phyloP scores from a whole-genome alignment of 2,113 vertebrate genomes.

The Barbus barbus region DNA sequence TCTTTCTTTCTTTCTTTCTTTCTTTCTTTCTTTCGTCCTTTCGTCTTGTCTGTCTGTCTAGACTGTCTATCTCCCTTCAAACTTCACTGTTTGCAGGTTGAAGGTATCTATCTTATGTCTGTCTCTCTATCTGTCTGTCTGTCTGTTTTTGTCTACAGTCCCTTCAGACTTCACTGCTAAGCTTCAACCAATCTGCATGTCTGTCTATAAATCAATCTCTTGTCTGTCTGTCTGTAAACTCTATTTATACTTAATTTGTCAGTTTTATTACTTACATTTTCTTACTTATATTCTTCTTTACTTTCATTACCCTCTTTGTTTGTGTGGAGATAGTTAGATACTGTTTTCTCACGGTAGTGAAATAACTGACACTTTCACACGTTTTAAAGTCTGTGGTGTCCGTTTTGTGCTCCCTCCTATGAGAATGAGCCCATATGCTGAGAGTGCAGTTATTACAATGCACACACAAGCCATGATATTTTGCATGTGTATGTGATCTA shows the following conservation, averaged over 20 bases:
- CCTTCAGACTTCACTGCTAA: no score
- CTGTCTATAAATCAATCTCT: not conserved
- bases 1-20: no score
- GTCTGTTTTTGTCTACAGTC: no score
- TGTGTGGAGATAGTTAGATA: conserved; percentile 3
- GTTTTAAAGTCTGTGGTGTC: no score
- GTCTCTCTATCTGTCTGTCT: not conserved
- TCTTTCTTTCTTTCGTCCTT: no score
- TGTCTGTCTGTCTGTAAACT: not conserved
- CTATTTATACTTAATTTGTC: not conserved
- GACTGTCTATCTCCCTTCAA: no score
- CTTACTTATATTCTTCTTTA: no score
- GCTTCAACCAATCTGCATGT: not conserved
- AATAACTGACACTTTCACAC: not conserved
- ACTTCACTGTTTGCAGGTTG: no score
- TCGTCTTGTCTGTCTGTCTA: not conserved
- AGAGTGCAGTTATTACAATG: conserved; percentile 3
- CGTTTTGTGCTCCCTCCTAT: not conserved
- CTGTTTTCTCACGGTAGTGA: not conserved
- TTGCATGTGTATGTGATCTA: not conserved
- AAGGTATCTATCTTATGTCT: no score
- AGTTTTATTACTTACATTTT: not conserved
- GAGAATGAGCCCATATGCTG: not conserved
- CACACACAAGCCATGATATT: not conserved
- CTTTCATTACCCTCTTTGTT: conserved; percentile 39